Evolutionary conservation across 2,888 invertebrate species (phyloP).

Genomic region (Drosophila tripunctata): DNA sequence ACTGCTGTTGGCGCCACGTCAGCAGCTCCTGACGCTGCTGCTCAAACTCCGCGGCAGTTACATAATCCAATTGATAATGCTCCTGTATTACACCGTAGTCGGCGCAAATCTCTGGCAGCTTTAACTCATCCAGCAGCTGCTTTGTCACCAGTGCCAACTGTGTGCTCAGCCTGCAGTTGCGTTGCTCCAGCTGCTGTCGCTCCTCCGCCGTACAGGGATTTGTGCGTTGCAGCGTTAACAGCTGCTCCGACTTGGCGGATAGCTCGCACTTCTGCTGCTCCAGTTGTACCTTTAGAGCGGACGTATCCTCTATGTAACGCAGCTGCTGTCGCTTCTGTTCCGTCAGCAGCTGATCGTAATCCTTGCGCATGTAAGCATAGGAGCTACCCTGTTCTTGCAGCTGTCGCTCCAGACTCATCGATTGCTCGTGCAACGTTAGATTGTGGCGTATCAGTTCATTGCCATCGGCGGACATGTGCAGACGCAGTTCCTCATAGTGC

Average conservation of each 20-base stretch:
- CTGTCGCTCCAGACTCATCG: conserved; percentile 67
- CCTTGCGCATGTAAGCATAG: conserved; percentile 79
- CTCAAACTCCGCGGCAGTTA: conserved; percentile 80
- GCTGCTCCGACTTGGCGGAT: conserved; percentile 12
- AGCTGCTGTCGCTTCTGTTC: conserved; percentile 70
- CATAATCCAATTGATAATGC: conserved; percentile 78
- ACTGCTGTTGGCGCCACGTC: conserved; percentile 53
- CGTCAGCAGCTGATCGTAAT: conserved; percentile 77
- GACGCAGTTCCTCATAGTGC: conserved; percentile 78
- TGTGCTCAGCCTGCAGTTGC: conserved; percentile 67
- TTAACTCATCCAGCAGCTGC: conserved; percentile 68
- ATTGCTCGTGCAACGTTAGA: conserved; percentile 70
- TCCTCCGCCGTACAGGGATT: conserved; percentile 69
- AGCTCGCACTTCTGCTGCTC: conserved; percentile 55
- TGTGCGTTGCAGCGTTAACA: conserved; percentile 42
- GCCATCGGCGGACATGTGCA: conserved; percentile 78
- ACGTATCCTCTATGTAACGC: conserved; percentile 67
- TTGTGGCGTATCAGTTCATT: conserved; percentile 69
- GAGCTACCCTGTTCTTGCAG: conserved; percentile 66
- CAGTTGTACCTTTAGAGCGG: conserved; percentile 66
- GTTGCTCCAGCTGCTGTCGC: conserved; percentile 67
- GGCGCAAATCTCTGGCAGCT: conserved; percentile 69
- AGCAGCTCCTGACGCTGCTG: conserved; percentile 57
- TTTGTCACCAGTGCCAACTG: conserved; percentile 76
- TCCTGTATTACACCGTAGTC: conserved; percentile 82